Conservation (phyloP, 2,888 invertebrate genomes). For the Drosophila stalkeri region DNA sequence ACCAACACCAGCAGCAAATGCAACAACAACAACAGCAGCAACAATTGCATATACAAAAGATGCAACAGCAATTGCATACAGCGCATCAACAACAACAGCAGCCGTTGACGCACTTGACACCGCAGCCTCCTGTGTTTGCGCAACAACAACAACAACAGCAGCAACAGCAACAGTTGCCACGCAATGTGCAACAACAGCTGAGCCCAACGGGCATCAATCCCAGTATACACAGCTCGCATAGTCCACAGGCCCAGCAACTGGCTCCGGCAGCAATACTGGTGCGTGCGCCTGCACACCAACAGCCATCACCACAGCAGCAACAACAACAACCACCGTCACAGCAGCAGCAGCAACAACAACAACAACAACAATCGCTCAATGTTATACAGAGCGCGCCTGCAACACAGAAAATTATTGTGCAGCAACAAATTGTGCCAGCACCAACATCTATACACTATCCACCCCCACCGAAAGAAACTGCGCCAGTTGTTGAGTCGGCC, state of each 20-base stretch:
- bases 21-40: slow-evolving; percentile 30
- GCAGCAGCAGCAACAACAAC: slow-evolving; percentile 15
- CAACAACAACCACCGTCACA: neutral
- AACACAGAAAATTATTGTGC: slow-evolving; percentile 71
- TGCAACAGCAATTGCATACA: slow-evolving; percentile 45
- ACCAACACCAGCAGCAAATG: slow-evolving; percentile 16
- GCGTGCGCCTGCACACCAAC: slow-evolving; percentile 24
- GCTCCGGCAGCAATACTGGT: slow-evolving; percentile 11
- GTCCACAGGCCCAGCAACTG: slow-evolving; percentile 39
- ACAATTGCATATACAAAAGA: slow-evolving; percentile 42
- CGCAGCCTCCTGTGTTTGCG: slow-evolving; percentile 46
- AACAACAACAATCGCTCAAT: slow-evolving; percentile 61
- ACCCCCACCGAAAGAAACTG: slow-evolving; percentile 32
- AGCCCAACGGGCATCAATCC: slow-evolving; percentile 46
- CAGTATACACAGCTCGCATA: slow-evolving; percentile 24
- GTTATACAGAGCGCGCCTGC: slow-evolving; percentile 81
- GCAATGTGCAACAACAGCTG: slow-evolving; percentile 55
- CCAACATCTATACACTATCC: slow-evolving; percentile 57
- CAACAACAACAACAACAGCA: slow-evolving; percentile 47
- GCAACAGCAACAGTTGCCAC: slow-evolving; percentile 32
- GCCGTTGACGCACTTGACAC: slow-evolving; percentile 41
- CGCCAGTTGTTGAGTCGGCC: slow-evolving; percentile 1
- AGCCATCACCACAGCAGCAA: neutral
- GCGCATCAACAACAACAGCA: slow-evolving; percentile 48
- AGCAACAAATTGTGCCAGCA: slow-evolving; percentile 73